Evolutionary conservation across 2,797 vertebrate species (phyloP).

Genomic region (Rhinichthys osculus): DNA sequence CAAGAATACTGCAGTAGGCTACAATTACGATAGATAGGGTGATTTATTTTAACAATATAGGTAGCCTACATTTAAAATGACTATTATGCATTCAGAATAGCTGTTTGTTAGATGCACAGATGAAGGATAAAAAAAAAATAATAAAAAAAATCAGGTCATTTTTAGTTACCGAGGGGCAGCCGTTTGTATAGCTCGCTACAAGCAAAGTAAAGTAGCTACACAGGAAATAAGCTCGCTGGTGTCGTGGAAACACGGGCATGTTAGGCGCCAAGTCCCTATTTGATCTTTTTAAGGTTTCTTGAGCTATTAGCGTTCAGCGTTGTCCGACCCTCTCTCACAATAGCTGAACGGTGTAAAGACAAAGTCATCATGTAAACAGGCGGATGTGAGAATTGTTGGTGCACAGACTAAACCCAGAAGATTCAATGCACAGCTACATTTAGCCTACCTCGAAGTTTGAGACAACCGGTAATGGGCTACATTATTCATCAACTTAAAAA

Average conservation of each 20-base stretch:
- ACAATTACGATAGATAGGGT: not conserved
- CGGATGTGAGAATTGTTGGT: constrained; percentile 4
- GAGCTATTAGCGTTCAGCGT: constrained; percentile 18
- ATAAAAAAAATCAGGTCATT: not conserved
- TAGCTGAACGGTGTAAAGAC: constrained; percentile 1
- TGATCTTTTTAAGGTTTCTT: constrained; percentile 47
- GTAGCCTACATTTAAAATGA: not conserved
- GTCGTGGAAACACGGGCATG: constrained; percentile 33
- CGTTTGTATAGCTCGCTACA: not conserved
- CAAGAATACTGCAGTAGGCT: not conserved
- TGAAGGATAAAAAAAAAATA: not conserved
- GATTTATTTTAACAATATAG: not conserved
- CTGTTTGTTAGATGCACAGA: not conserved
- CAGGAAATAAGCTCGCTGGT: constrained; percentile 37
- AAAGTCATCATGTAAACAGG: not conserved
- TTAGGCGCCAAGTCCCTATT: constrained; percentile 31
- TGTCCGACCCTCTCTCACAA: constrained; percentile 4
- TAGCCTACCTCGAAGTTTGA: not conserved
- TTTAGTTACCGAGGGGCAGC: not conserved
- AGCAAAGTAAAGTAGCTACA: not conserved
- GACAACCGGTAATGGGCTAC: not conserved
- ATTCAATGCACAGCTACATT: not conserved
- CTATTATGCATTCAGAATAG: not conserved
- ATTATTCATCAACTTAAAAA: not conserved
- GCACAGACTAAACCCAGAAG: not conserved